Evolutionary conservation across 2,797 vertebrate genomes (phyloP), one percentile per base, ranked within the genome.

Genomic region (Enteromius afrohamiltoni): DNA sequence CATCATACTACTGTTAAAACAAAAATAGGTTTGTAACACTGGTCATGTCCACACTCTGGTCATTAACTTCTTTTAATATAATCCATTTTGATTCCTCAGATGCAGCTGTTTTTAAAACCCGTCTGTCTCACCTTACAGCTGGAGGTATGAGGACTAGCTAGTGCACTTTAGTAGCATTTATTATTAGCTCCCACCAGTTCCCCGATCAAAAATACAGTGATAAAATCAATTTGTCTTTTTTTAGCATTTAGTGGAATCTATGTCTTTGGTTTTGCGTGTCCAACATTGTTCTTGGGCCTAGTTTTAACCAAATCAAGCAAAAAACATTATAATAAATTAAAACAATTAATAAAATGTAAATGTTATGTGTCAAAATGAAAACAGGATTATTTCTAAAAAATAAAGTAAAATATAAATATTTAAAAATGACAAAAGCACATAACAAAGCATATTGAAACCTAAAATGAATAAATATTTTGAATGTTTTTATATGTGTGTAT

Each of bases 141-240:
- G 79, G 73, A 82, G 84, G 73, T 70, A 71, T 55, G 53, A 64
- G 5, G 47, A 69, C 26, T 55, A 58, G 78, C 71, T 81, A 77
- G 51, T 60, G 21, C 23, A 47, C 23, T 37, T 77, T 26, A 8
- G 7, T 77, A 6, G 10, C 17, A 47, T 64, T 26, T n/a, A n/a
- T n/a, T 51, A 31, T 45, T 78, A 49, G 42, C 76, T 64, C 17
- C 49, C 71, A n/a, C 6, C 19, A 60, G 53, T 60, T 40, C n/a
- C 74, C 34, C 58, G 74, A 9, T 40, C 3, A 37, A 40, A 55
- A 58, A 58, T 6, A 3, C 51, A 58, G 13, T 9, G 21, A 26
- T 76, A 17, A 58, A 40, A 58, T 23, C 8, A 55, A 26, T 7
- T 17, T 49, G 62, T 49, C 11, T n/a, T 8, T 65, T 78, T 51